phyloP scores from a whole-genome alignment of 2,113 vertebrate genomes.

The Antechinus flavipes region DNA sequence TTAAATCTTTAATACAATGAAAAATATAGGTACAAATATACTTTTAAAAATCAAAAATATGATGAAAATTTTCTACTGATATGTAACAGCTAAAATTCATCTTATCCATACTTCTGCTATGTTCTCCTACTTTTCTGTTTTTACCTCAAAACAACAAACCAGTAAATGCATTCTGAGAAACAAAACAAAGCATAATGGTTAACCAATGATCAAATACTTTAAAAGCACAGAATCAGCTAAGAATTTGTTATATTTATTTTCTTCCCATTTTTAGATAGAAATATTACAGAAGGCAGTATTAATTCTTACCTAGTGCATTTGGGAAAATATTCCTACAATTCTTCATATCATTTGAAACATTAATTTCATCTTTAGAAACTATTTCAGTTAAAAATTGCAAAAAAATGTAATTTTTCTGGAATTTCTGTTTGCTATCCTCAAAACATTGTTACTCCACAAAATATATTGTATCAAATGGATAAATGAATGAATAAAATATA shows the following conservation, averaged over 20 bases:
- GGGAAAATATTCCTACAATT: background rate
- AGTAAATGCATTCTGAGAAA: background rate
- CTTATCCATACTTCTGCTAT: background rate
- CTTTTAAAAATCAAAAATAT: background rate
- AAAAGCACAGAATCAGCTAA: background rate
- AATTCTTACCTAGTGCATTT: background rate
- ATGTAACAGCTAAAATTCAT: background rate
- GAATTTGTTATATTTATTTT: conserved; percentile 7
- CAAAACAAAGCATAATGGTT: background rate
- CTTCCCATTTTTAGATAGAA: background rate
- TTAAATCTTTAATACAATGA: background rate
- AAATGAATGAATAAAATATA: background rate
- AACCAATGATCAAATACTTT: conserved; percentile 19
- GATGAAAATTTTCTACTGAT: background rate
- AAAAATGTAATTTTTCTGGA: conserved; percentile 2
- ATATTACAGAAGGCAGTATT: conserved; percentile 26
- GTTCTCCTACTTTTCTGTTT: conserved; percentile 10
- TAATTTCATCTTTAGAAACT: background rate
- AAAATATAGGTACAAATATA: background rate
- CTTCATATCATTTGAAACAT: background rate
- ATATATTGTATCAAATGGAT: background rate
- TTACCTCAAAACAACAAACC: background rate
- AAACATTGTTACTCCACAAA: background rate
- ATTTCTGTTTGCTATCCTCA: background rate
- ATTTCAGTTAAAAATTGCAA: conserved; percentile 2